A percentile compares a stretch with the other conserved stretches of the same genome.
Evolutionary conservation across 2,797 vertebrate genomes (phyloP).

Genomic region (Acipenser ruthenus): DNA sequence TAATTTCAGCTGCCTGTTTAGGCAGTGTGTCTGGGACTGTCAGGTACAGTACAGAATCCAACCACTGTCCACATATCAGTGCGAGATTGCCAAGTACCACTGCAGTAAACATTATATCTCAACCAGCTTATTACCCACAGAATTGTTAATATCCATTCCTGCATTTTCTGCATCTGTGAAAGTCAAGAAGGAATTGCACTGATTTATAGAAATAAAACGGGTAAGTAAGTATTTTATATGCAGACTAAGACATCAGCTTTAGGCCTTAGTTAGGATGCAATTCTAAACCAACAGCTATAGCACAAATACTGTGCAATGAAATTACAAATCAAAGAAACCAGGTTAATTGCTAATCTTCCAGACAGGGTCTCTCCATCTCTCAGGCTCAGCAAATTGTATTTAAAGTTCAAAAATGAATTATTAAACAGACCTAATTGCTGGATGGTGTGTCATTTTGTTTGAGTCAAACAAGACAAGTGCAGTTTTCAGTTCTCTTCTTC

Average conservation of each 20-base stretch:
- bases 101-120: too few species aligned
- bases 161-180: constrained; percentile 5
- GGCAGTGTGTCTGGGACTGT: too few species aligned
- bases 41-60: too few species aligned
- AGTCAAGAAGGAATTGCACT: not conserved
- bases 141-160: not conserved
- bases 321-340: not conserved
- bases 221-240: not conserved
- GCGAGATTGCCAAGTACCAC: too few species aligned
- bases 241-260: not conserved
- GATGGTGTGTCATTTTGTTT: constrained; percentile 25
- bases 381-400: constrained; percentile 10
- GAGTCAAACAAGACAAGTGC: not conserved
- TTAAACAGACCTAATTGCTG: constrained; percentile 10
- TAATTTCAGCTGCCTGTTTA: too few species aligned
- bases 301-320: constrained; percentile 23
- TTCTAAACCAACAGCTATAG: not conserved
- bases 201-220: not conserved
- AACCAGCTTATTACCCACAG: too few species aligned
- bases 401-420: constrained; percentile 10
- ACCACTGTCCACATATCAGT: too few species aligned
- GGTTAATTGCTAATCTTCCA: constrained; percentile 11
- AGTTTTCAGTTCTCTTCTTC: not conserved
- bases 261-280: not conserved
- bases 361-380: not conserved